Evolutionary conservation across 2,888 invertebrate genomes (phyloP), one percentile per base, ranked within the genome.

Genomic region (Apodemia mormo): DNA sequence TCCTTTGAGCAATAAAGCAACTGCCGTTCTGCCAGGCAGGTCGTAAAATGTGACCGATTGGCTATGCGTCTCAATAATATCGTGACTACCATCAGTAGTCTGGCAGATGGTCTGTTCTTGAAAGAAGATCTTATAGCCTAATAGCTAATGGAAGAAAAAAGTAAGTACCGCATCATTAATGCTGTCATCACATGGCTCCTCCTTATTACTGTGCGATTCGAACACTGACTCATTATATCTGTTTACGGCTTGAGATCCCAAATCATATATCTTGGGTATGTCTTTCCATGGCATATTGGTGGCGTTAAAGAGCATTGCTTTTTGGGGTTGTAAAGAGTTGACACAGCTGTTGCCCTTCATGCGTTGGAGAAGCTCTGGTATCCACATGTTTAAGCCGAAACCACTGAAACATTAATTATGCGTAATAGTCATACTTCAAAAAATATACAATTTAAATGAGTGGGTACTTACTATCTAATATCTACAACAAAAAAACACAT

Each of bases 331-430:
- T 78, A 76, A 49, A 5, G 14, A 84, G 81, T 73, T 85, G 78
- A 78, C 80, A 77, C 92, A 92, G 37, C 82, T 85, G 5, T 83
- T 82, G 4, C 83, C 81, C 74, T 92, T 89, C 82, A 89, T 89
- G 1, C 96, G 94, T 64, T 94, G 94, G 71, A 97, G 95, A 9
- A 97, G 88, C 81, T 96, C 96, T 3, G 97, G 97, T 66, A 97
- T 94, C 97, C 97, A 97, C 76, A 97, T 87, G 71, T 95, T 96
- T 1, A 96, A 85, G 2, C 96, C 96, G 71, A 95, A 96, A 43
- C 95, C 95, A 14, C 96, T 96, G 85, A 12, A 71, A 72, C 45
- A 14, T 22, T 61, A 61, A 7, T 9, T 1, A 9, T 43, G 7
- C 22, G 22, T 22, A 22, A 22, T 0, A 22, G 22, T 22, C 22